phyloP scores from a whole-genome alignment of 2,797 vertebrate genomes.

The Petrocephalus schoutedeni region DNA sequence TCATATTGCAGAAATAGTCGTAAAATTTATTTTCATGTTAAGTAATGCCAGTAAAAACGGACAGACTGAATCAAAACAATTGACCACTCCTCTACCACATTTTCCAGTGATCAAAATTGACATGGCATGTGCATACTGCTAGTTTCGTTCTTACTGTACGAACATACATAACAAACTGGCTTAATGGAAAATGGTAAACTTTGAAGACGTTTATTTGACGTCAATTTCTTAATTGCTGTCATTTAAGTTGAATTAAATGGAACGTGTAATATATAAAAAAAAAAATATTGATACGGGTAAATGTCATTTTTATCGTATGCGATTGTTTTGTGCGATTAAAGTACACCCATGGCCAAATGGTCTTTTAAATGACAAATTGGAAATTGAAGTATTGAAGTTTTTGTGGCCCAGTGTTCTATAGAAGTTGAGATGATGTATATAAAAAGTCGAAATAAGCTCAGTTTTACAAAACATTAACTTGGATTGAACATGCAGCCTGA shows the following conservation, averaged over 20 bases:
- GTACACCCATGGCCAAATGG: neutral
- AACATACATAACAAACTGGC: conserved; percentile 11
- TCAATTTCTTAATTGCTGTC: conserved; percentile 16
- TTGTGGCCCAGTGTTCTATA: neutral
- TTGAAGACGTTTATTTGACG: conserved; percentile 33
- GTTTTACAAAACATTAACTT: neutral
- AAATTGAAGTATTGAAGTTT: neutral
- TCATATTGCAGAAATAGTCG: neutral
- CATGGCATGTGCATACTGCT: neutral
- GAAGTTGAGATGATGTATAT: neutral
- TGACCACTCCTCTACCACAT: neutral
- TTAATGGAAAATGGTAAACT: conserved; percentile 41
- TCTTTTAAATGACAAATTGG: neutral
- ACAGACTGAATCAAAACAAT: neutral
- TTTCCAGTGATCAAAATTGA: conserved; percentile 1
- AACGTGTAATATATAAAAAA: neutral
- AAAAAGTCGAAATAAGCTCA: too few relatives aligned
- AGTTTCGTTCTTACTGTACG: conserved; percentile 55
- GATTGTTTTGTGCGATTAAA: neutral
- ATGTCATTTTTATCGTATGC: neutral
- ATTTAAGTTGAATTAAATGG: neutral
- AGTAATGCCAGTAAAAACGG: neutral
- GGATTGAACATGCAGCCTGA: neutral
- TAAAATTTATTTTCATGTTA: too few relatives aligned
- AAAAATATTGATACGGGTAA: neutral